Evolutionary conservation across 1,140 invertebrate species (phyloP).

Genomic region (Tyrophagus putrescentiae): DNA sequence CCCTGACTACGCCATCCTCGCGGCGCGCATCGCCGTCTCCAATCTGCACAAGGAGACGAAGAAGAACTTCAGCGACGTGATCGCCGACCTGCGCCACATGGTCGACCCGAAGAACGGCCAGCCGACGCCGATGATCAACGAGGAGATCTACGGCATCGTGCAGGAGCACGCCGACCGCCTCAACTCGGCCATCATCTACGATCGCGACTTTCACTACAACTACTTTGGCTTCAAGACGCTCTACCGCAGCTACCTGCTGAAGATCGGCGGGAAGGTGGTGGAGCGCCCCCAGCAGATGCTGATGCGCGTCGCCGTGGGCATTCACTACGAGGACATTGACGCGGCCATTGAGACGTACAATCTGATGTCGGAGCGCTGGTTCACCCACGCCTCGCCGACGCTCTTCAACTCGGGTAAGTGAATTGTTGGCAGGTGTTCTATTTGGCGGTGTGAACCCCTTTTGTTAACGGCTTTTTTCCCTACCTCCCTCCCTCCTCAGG

Average conservation of each 20-base stretch:
- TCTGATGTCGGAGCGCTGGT: slow-evolving; percentile 82
- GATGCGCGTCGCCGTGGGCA: slow-evolving; percentile 92
- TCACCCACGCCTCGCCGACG: slow-evolving; percentile 95
- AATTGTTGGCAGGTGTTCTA: neutral
- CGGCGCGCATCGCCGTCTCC: slow-evolving; percentile 85
- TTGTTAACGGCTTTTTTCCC: neutral
- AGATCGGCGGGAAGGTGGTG: slow-evolving; percentile 80
- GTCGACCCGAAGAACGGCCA: slow-evolving; percentile 53
- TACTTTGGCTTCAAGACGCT: slow-evolving; percentile 98
- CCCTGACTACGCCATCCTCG: slow-evolving; percentile 89
- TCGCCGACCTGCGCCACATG: slow-evolving; percentile 63
- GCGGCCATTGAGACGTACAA: slow-evolving; percentile 92
- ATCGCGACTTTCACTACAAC: slow-evolving; percentile 91
- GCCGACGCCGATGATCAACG: slow-evolving; percentile 64
- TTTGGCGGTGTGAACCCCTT: neutral
- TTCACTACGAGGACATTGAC: slow-evolving; percentile 86
- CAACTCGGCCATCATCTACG: slow-evolving; percentile 93
- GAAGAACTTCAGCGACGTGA: slow-evolving; percentile 81
- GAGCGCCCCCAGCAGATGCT: slow-evolving; percentile 97
- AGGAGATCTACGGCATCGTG: slow-evolving; percentile 65
- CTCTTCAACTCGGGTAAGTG: slow-evolving; percentile 66
- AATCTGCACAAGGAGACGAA: slow-evolving; percentile 95
- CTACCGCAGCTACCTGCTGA: slow-evolving; percentile 84
- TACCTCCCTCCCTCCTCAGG: slow-evolving; percentile 30
- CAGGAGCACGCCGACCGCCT: slow-evolving; percentile 69